Base-by-base conservation (phyloP, 2,888 invertebrate genomes). In the Ommatoiulus sabulosus region DNA sequence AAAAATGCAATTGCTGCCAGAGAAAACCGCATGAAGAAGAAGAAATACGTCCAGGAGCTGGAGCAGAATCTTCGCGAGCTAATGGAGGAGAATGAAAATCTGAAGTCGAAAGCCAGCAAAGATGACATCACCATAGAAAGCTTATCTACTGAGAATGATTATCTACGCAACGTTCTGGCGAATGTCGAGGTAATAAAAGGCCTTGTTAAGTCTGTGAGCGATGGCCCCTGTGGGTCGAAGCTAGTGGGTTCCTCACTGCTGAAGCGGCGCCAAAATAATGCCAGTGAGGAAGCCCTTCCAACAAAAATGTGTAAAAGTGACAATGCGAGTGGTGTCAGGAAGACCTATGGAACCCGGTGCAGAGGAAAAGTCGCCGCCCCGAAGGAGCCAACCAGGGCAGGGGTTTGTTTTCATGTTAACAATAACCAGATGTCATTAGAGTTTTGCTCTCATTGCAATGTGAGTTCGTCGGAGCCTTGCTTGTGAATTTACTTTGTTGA, bases 1-100 rank as follows among this genome's bases (percentile, higher is more conserved):
- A 93, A 94, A 90, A 95, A 95, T 91, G 95, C 95, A 0, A 91
- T 95, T 52, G 93, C 95, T 92, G 95, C 95, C 0, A 92, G 95
- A 3, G 94, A 94, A 91, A 95, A 95, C 91, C 93, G 95, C 1
- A 93, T 94, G 2, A 94, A 93, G 85, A 95, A 95, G 91, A 95
- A 95, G 91, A 93, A 93, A 52, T 94, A 95, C 90, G 90, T 95
- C 35, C 93, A 94, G 89, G 93, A 93, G 20, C 92, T 95, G 20
- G 95, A 95, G 91, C 93, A 92, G 46, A 93, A 94, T 90, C 91
- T 94, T 0, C 90, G 92, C 0, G 91, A 92, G 15, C 92, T 94
- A 48, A 93, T 93, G 84, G 91, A 91, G 10, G 93, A 93, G 44
- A 94, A 94, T 90, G 93, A 92, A 89, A 93, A 93, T 12, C 91